Base-by-base conservation (phyloP, 2,113 vertebrate species). In the Nothocercus nigrocapillus region DNA sequence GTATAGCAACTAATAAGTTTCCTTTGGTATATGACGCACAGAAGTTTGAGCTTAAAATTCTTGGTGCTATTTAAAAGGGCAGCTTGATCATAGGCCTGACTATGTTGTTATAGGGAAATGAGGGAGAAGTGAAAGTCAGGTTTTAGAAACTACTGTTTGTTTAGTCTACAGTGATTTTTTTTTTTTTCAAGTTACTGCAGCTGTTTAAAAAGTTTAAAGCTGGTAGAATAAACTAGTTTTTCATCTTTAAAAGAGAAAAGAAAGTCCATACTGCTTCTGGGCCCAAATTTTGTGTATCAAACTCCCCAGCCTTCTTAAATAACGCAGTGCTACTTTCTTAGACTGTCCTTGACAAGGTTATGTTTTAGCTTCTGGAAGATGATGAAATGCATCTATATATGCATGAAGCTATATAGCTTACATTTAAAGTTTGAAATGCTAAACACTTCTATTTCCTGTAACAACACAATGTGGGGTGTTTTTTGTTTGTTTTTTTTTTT, bases 1-100 rank as follows among this genome's bases (percentile, higher is more conserved):
- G 1, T 9, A 0, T 66, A 61, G 8, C 10, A 44, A 13, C 22
- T 62, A 84, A 17, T 56, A 83, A 61, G 5, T 45, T 12, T 70
- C 1, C 85, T 85, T 36, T 16, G 34, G 13, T 64, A 4, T 9
- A 42, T 47, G 13, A 17, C 63, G 30, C 0, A 0, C 44, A 0
- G 11, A 62, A 27, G 17, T 69, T 64, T 58, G 9, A 49, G 49
- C 49, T 11, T 49, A 49, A 49, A 18, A 49, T 59, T 81, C 68
- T 8, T 79, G 24, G 18, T 80, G 36, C 63, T 80, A 12, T 7
- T 22, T 72, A 34, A 69, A 82, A 73, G 34, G 32, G 76, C 18
- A 38, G 1, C n/a, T 68, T 51, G 15, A 30, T 56, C 62, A 16
- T 44, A 66, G 38, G 5, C 4, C 1, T 45, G 14, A 18, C 80